Percentiles rank a stretch among this genome's conserved stretches.
phyloP scores from a whole-genome alignment of 2,797 vertebrate species.

The Amphiprion clarkii region DNA sequence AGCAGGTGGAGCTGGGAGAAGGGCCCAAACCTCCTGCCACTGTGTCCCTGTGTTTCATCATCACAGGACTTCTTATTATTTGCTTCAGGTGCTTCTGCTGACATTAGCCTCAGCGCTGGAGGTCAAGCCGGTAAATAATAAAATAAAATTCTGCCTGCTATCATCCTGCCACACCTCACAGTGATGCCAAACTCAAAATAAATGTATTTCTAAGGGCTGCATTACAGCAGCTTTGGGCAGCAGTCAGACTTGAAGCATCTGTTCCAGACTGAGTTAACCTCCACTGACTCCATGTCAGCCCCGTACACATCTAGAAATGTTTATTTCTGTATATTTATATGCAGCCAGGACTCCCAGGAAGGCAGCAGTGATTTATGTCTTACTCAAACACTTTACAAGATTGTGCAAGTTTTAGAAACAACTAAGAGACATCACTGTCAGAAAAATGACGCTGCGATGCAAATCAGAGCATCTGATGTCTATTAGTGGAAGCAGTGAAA shows the following conservation, averaged over 20 bases:
- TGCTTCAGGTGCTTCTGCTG: slow-evolving; percentile 33
- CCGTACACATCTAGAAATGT: no score
- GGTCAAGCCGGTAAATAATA: slow-evolving; percentile 17
- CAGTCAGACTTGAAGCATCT: no score
- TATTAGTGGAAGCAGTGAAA: background rate
- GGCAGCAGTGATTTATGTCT: background rate
- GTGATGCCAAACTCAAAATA: background rate
- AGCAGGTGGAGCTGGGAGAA: slow-evolving; percentile 32
- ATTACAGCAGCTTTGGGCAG: no score
- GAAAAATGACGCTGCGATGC: background rate
- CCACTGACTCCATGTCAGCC: no score
- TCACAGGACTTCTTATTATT: slow-evolving; percentile 15
- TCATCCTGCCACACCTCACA: slow-evolving; percentile 12
- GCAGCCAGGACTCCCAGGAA: background rate
- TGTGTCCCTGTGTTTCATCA: slow-evolving; percentile 63
- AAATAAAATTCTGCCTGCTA: background rate
- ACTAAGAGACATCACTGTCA: no score
- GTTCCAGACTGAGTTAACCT: background rate
- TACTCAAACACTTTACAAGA: no score
- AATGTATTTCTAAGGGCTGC: no score
- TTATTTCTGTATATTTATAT: background rate
- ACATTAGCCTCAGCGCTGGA: slow-evolving; percentile 35
- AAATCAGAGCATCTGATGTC: background rate
- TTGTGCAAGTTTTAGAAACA: no score
- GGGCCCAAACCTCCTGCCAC: slow-evolving; percentile 20